These are phyloP conservation scores for Podarcis siculus DNA, from an alignment of 2,797 vertebrate genomes.

Conservation along the genomic window DNA sequence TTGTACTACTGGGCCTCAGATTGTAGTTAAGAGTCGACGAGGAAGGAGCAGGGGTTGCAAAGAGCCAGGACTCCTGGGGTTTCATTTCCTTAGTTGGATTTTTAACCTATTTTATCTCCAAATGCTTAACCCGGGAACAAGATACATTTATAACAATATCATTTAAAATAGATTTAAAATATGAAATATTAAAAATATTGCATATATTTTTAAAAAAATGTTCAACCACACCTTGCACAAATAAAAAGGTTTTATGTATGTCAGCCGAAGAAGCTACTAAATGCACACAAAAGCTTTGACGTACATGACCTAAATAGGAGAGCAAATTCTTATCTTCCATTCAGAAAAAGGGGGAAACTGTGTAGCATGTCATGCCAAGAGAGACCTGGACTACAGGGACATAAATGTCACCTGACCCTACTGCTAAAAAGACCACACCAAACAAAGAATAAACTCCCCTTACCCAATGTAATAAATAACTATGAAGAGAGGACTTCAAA, in stretches of 20 bases:
- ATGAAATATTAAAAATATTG: neutral
- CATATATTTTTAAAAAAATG: too few species aligned
- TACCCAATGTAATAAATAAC: neutral
- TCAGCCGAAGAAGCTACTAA: neutral
- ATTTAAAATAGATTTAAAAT: neutral
- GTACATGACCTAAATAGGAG: neutral
- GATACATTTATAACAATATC: neutral
- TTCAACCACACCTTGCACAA: neutral
- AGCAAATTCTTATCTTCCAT: conserved; percentile 27
- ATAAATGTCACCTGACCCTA: neutral
- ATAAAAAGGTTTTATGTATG: neutral
- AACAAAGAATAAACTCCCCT: neutral
- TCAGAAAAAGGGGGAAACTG: conserved; percentile 9
- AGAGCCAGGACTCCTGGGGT: too few species aligned
- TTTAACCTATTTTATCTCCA: neutral
- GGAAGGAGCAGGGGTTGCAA: neutral
- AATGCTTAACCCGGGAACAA: neutral
- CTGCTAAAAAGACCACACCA: neutral
- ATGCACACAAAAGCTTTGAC: neutral
- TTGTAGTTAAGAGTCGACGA: neutral
- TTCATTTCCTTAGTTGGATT: neutral
- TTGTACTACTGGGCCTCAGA: neutral
- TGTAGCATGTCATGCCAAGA: neutral
- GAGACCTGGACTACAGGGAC: neutral
- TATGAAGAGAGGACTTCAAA: neutral